These are phyloP conservation scores for Anolis carolinensis DNA, from an alignment of 2,113 vertebrate genomes.

Conservation along the genomic window DNA sequence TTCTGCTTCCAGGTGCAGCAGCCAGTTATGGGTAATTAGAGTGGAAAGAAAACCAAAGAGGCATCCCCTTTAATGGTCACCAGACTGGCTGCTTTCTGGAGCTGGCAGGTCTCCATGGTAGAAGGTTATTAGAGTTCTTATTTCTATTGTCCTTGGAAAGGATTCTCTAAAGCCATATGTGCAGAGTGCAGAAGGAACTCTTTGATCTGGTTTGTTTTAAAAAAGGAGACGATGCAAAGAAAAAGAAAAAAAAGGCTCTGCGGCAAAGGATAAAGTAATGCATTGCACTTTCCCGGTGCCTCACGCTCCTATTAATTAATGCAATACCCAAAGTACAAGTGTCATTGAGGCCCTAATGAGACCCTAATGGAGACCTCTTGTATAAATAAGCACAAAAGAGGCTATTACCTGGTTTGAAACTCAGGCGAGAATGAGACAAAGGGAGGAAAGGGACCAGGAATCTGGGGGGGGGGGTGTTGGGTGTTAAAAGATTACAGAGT, in stretches of 20 bases:
- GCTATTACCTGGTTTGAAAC: background rate
- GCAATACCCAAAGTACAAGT: conserved; percentile 29
- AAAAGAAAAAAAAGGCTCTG: background rate
- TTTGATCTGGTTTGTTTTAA: conserved; percentile 54
- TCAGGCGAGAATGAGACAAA: conserved; percentile 15
- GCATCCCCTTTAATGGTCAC: conserved; percentile 63
- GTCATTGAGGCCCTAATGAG: background rate
- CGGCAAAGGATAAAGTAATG: background rate
- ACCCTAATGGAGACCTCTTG: background rate
- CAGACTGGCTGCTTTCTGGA: conserved; percentile 50
- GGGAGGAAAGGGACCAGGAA: background rate
- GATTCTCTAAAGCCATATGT: conserved; percentile 53
- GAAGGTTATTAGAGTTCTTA: conserved; percentile 70
- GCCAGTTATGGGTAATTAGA: conserved; percentile 72
- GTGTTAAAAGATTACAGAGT: background rate
- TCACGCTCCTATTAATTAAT: conserved; percentile 34
- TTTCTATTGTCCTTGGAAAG: conserved; percentile 67
- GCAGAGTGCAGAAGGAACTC: conserved; percentile 17
- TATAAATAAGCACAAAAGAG: background rate
- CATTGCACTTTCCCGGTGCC: conserved; percentile 40
- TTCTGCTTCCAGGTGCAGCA: conserved; percentile 69
- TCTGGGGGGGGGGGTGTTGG: background rate
- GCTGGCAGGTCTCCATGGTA: conserved; percentile 63
- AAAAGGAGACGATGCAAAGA: background rate
- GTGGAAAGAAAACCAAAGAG: conserved; percentile 66